These are phyloP conservation scores for Bufotes viridis DNA, from an alignment of 2,797 vertebrate genomes.

Conservation along the genomic window DNA sequence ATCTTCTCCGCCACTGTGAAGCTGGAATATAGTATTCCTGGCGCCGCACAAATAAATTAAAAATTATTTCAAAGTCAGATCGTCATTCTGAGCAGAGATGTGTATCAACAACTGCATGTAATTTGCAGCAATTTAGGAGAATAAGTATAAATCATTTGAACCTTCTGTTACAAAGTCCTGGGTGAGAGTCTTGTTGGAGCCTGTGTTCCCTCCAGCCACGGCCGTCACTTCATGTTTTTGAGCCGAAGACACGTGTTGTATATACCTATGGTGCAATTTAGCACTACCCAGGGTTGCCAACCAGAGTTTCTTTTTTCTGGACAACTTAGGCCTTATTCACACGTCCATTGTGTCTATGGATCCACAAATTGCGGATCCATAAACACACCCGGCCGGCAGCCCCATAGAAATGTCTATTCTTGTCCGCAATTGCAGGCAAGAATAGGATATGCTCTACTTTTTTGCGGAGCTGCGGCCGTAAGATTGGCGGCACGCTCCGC, in stretches of 20 bases:
- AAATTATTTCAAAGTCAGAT: slow-evolving; percentile 22
- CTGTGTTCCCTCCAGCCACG: slow-evolving; percentile 32
- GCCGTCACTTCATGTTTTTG: not conserved
- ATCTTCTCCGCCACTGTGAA: not conserved
- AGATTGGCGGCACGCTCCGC: too few species aligned
- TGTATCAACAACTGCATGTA: slow-evolving; percentile 28
- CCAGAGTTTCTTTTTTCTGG: too few species aligned
- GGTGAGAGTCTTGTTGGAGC: slow-evolving; percentile 40
- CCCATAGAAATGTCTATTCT: too few species aligned
- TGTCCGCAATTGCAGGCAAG: too few species aligned
- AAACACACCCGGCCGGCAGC: too few species aligned
- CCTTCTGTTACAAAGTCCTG: not conserved
- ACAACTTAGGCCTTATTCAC: too few species aligned
- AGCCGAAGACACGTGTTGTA: slow-evolving; percentile 18
- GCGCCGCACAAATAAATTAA: slow-evolving; percentile 15
- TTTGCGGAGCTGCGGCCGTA: too few species aligned
- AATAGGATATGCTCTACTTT: too few species aligned
- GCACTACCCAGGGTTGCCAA: not conserved
- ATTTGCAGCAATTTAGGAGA: slow-evolving; percentile 42
- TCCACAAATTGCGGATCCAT: too few species aligned
- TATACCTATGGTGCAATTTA: not conserved
- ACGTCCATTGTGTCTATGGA: too few species aligned
- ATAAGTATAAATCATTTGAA: slow-evolving; percentile 45
- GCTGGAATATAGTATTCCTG: not conserved
- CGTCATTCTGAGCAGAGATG: not conserved